A percentile compares a stretch with the other conserved stretches of the same genome.
Evolutionary conservation across 2,113 vertebrate genomes (phyloP).

Genomic region (Cairina moschata): DNA sequence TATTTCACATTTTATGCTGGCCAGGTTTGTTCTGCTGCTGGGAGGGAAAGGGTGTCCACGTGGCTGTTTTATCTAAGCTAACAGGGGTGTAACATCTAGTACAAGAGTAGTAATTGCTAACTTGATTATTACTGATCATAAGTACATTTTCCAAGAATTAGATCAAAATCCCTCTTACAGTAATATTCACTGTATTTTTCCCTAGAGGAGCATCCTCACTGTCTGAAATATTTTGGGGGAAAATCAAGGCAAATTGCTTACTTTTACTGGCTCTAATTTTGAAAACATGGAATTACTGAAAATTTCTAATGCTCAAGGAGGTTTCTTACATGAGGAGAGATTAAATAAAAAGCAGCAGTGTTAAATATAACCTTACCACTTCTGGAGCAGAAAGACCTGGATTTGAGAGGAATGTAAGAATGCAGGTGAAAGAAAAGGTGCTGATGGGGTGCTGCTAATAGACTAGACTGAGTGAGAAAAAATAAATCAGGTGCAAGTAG

Average conservation of each 20-base stretch:
- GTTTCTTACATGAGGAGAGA: neutral
- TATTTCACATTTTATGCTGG: neutral
- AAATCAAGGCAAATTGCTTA: neutral
- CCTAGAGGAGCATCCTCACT: neutral
- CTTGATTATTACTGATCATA: neutral
- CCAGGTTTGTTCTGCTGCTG: neutral
- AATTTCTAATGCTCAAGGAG: neutral
- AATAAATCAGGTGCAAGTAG: neutral
- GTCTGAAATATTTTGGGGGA: neutral
- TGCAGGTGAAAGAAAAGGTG: neutral
- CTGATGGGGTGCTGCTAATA: neutral
- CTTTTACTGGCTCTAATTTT: neutral
- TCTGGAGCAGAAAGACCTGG: neutral
- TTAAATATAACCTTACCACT: neutral
- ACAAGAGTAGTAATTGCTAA: neutral
- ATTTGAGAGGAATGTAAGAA: neutral
- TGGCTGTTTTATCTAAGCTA: neutral
- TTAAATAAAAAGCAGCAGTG: neutral
- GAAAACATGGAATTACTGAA: neutral
- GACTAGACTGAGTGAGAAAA: neutral
- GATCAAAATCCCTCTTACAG: neutral
- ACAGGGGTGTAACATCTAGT: neutral
- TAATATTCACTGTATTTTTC: neutral
- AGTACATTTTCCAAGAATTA: neutral
- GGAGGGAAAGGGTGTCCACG: accelerated